Evolutionary conservation across 2,888 invertebrate genomes (phyloP).

Genomic region (Priocnemis perturbator): DNA sequence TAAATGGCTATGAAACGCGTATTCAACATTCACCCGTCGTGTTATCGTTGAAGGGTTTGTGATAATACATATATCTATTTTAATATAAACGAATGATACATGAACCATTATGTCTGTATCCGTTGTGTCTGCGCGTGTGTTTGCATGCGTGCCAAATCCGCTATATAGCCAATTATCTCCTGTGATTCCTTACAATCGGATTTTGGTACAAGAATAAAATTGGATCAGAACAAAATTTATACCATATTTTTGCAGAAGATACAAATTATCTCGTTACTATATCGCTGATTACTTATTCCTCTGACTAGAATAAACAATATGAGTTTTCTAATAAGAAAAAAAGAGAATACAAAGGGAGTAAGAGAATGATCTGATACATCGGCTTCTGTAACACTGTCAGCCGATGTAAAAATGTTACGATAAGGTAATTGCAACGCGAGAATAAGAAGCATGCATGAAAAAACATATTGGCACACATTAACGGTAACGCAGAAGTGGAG

Average conservation of each 20-base stretch:
- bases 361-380: too few species aligned
- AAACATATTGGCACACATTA: constrained; percentile 19
- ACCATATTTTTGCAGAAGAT: not conserved
- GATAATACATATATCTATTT: constrained; percentile 1
- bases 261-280: not conserved
- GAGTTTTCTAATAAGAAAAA: constrained; percentile 26
- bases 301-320: constrained; percentile 51
- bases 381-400: constrained; percentile 16
- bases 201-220: not conserved
- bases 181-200: too few species aligned
- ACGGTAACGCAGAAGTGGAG: constrained; percentile 7
- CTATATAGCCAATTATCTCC: too few species aligned
- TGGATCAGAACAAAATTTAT: not conserved
- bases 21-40: not conserved
- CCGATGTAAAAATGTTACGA: constrained; percentile 8
- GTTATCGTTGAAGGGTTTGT: not conserved
- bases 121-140: too few species aligned
- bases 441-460: constrained; percentile 25
- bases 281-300: constrained; percentile 42
- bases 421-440: not conserved
- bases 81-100: not conserved
- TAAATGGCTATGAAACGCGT: not conserved
- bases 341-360: not conserved
- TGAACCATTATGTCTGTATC: too few species aligned
- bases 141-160: too few species aligned